phyloP scores from a whole-genome alignment of 2,113 vertebrate species.

The Asarcornis scutulata region DNA sequence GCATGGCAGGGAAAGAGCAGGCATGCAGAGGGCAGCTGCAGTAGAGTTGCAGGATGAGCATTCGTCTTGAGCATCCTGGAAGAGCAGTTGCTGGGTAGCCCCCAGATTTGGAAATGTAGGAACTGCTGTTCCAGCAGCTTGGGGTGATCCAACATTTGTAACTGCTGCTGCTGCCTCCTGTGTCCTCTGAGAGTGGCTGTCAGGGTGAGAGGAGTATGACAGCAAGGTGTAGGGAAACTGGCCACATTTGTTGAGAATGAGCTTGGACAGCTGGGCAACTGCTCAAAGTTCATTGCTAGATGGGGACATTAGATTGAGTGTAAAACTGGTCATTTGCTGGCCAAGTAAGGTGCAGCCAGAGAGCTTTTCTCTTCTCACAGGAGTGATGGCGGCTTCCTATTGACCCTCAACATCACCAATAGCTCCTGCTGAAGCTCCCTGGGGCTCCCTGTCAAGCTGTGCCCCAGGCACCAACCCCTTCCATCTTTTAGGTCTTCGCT shows the following conservation, averaged over 20 bases:
- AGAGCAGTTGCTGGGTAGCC: neutral
- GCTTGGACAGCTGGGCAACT: neutral
- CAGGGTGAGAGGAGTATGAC: no score
- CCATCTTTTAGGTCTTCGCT: neutral
- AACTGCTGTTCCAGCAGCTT: neutral
- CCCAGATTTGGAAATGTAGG: neutral
- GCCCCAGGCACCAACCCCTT: fast-evolving
- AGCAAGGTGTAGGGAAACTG: neutral
- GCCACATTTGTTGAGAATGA: neutral
- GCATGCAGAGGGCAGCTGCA: neutral
- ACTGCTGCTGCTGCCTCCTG: neutral
- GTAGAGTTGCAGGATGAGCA: fast-evolving
- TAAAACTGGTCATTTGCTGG: neutral
- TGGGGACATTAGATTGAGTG: neutral
- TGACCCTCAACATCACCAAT: neutral
- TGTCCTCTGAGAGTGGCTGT: neutral
- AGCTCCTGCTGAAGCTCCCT: neutral
- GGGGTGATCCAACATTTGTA: neutral
- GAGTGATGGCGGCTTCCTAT: neutral
- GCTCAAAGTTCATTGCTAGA: neutral
- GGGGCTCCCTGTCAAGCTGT: neutral
- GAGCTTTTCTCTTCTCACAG: neutral
- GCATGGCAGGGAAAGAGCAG: fast-evolving
- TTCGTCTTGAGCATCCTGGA: neutral
- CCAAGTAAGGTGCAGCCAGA: neutral